Evolutionary conservation across 2,797 vertebrate species (phyloP).

Genomic region (Aeoliscus strigatus): DNA sequence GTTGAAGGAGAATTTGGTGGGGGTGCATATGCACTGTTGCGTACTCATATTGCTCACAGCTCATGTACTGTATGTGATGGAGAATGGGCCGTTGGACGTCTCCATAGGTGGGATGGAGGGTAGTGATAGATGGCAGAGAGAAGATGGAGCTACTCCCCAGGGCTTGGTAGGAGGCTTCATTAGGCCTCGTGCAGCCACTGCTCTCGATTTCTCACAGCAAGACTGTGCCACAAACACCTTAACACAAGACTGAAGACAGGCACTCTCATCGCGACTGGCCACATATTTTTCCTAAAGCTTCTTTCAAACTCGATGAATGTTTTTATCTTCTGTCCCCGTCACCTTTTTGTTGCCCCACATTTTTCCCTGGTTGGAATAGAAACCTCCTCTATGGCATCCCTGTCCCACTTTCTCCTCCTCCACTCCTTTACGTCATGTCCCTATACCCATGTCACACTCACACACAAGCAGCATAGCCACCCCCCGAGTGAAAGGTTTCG

Average conservation of each 20-base stretch:
- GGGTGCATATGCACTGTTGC: conserved; percentile 1
- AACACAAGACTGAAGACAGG: conserved; percentile 28
- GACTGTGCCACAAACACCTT: conserved; percentile 19
- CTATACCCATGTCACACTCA: too few species aligned
- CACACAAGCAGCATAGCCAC: conserved; percentile 2
- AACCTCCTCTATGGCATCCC: conserved; percentile 6
- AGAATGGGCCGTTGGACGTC: conserved; percentile 29
- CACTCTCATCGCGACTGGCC: conserved; percentile 22
- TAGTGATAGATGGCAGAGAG: conserved; percentile 56
- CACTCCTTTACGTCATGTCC: background rate
- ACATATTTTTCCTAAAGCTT: conserved; percentile 16
- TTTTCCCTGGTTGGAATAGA: background rate
- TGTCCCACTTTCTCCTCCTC: conserved; percentile 28
- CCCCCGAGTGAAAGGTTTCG: too few species aligned
- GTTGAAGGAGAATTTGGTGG: conserved; percentile 19
- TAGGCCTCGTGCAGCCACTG: conserved; percentile 40
- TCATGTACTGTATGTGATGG: conserved; percentile 24
- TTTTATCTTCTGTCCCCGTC: background rate
- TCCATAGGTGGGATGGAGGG: conserved; percentile 47
- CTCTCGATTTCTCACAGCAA: conserved; percentile 37
- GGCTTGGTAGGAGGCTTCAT: conserved; percentile 59
- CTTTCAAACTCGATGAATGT: conserved; percentile 2
- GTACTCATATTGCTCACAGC: conserved; percentile 23
- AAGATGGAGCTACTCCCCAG: conserved; percentile 55
- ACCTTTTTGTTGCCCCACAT: conserved; percentile 5